Evolutionary conservation across 1,140 invertebrate species (phyloP), one percentile per base, ranked within the genome.

Genomic region (Cataglyphis hispanica): DNA sequence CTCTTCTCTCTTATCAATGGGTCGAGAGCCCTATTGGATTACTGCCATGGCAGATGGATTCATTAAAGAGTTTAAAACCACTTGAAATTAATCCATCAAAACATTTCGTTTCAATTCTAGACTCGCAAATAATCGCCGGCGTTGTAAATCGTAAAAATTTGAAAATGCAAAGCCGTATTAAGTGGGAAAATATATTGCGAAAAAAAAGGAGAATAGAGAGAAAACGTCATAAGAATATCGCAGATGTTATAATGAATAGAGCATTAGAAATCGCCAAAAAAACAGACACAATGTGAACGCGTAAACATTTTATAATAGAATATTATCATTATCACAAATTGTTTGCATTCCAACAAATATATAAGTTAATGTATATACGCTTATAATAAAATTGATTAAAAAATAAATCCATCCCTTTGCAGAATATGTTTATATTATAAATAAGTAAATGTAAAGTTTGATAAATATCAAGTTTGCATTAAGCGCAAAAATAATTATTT

Each of bases 41-140:
- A 77, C 72, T 95, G 43, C 95, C 95, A 1, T 95, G 94, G 94
- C 94, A 95, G 90, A 81, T 88, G 0, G 87, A 93, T 37, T 87
- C 89, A 5, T 19, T 92, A 37, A 77, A 91, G 25, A 77, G 84
- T 53, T 67, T 92, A 27, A 37, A 89, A 60, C 74, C 89, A 25
- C 22, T 87, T 0, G 10, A 67, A n/a, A 37, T 75, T 2, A 53
- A 67, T 16, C 13, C 84, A 43, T 80, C 86, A 7, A 89, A 86
- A 19, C 25, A 86, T 19, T 43, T 37, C 3, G 66, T 84, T 60
- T 87, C 84, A 34, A 40, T 67, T 2, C 63, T 78, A 7, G 83
- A 83, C 7, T 91, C 86, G 31, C 64, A 87, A 40, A 91, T 92
- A 70, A n/a, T 92, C 5, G 91, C 93, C 22, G 93, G 92, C 11